Evolutionary conservation across 23 tunicate genomes (phyloP), one percentile per base, ranked within the genome.

Genomic region (Oikopleura vanhoeffeni): DNA sequence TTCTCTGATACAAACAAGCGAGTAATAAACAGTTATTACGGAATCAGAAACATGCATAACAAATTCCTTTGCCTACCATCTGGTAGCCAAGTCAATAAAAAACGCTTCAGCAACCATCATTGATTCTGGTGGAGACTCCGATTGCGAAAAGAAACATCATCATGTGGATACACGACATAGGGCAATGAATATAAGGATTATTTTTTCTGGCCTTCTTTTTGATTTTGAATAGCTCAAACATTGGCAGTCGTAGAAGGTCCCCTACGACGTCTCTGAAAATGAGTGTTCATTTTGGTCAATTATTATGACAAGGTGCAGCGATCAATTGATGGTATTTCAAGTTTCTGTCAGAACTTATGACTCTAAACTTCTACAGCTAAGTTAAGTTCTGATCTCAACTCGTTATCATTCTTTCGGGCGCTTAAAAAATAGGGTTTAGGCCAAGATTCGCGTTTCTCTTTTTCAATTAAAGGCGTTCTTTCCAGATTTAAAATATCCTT

Each of bases 171-270:
- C 34, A 71, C 3, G 3, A 71, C 79, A 88, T 95, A 95, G 3
- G 90, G 91, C 96, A 94, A 88, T 34, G 96, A 4, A 95, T 87
- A 71, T 95, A 95, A 32, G 83, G 89, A 77, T 95, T 95, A 83
- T 95, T 95, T 39, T 85, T 88, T 39, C 83, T 84, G 1, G 99
- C 89, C 57, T 95, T 91, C 2, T 2, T 2, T 71, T 71, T 33
- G 35, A 18, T 71, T 41, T 83, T 41, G 88, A 95, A 82, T 41
- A 95, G 88, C 41, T 95, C 91, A 91, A n/a, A 95, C 89, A 77
- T 95, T 95, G 83, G 99, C 99, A 96, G 91, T 95, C 40, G 99
- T 95, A 0, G 99, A 95, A 40, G 99, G 99, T 3, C 96, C 99
- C 99, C 99, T 90, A 27, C 99, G 79, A 2, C 79, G 79, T 2